Percentiles rank a stretch among this genome's conserved stretches.
These are phyloP conservation scores for Chloropsis cyanopogon DNA, from an alignment of 2,113 vertebrate species.

Conservation along the genomic window DNA sequence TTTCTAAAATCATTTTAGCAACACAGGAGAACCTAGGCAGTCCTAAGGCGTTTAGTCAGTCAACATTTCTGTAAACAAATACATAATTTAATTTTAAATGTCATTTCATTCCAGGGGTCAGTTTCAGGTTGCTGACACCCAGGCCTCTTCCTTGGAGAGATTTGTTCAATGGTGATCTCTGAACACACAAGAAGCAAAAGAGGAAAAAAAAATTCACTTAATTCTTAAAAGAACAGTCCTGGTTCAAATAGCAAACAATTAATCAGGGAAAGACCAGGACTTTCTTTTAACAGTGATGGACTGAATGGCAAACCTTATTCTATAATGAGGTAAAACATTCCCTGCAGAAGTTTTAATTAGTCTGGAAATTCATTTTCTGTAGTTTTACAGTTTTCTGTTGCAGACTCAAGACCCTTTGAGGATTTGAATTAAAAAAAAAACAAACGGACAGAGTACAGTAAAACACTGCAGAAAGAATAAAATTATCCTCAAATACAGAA, in stretches of 20 bases:
- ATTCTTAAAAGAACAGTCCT: background rate
- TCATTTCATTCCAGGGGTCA: background rate
- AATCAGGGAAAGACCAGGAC: background rate
- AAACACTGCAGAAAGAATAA: background rate
- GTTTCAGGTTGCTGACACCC: background rate
- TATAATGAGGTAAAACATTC: background rate
- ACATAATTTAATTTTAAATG: constrained; percentile 15
- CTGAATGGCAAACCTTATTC: background rate
- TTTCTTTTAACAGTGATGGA: background rate
- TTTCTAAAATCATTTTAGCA: background rate
- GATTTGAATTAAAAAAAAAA: background rate
- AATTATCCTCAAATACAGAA: background rate
- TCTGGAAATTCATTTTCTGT: background rate
- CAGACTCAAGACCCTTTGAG: background rate
- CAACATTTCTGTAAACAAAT: constrained; percentile 47
- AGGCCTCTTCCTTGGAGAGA: background rate
- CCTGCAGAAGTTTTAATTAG: background rate
- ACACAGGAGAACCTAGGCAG: background rate
- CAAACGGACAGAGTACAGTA: background rate
- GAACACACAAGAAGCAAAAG: background rate
- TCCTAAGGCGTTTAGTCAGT: constrained; percentile 28
- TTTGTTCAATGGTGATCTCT: constrained; percentile 4
- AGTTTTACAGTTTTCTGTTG: background rate
- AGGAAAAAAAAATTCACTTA: background rate
- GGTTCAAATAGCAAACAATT: background rate